Base-by-base conservation (phyloP, 1,140 invertebrate species). In the Drosophila orosa region DNA sequence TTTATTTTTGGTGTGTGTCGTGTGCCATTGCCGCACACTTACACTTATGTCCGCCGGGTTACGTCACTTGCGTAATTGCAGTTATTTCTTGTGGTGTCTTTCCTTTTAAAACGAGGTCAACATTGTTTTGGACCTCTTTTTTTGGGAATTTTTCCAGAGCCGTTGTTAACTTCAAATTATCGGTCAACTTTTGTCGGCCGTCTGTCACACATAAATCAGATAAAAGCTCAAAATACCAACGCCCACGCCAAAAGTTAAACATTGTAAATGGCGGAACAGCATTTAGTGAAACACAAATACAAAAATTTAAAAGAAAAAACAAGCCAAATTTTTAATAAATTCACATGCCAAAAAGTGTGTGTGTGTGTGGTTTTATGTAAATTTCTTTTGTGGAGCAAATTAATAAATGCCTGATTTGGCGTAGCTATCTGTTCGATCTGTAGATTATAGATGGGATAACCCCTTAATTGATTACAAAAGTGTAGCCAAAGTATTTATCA, bases 11-110 rank as follows among this genome's bases (percentile, higher is more conserved):
- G n/a, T n/a, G 15, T 67, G 65, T 89, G 84, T 83, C 83, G 84
- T 87, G 83, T 87, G 83, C 80, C 80, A 48, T 48, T 57, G 80
- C 83, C 81, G 57, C 72, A 71, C 69, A 65, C 73, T 59, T 65
- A 74, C 82, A 79, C 63, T 85, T 54, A 74, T 60, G 55, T 58
- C 63, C 42, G 67, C 42, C 54, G 77, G 48, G 62, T 86, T 89
- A 80, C 83, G 76, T 89, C 75, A 87, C 74, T 86, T 87, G 83
- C 78, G 83, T 86, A 86, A 87, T 86, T 86, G 82, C 78, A 81
- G 82, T 71, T 81, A 71, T 74, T 57, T 72, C 59, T 68, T 68
- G 65, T 66, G 65, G 60, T 31, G 56, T 58, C 54, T 48, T 52
- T 37, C 73, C 47, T 35, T 44, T 52, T 65, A 83, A 77, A 86